Evolutionary conservation across 1,140 invertebrate species (phyloP).

Genomic region (Solen grandis): DNA sequence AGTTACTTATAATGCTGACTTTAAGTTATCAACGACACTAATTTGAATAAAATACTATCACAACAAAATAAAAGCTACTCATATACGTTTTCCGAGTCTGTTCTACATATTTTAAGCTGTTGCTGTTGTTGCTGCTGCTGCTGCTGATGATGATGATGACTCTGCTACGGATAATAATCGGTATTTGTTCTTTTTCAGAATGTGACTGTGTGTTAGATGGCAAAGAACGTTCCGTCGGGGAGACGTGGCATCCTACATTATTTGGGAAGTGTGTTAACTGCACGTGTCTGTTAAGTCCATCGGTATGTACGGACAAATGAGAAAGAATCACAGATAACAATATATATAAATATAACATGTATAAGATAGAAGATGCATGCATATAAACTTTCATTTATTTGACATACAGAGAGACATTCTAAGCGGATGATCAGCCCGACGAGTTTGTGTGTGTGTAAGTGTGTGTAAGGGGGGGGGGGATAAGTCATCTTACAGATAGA

Average conservation of each 20-base stretch:
- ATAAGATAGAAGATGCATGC: not conserved
- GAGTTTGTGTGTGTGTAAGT: not conserved
- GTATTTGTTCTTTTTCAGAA: not conserved
- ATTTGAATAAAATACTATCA: no score
- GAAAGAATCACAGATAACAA: not conserved
- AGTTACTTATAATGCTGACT: no score
- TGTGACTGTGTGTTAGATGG: slow-evolving; percentile 28
- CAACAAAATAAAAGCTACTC: no score
- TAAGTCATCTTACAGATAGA: not conserved
- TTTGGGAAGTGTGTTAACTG: slow-evolving; percentile 52
- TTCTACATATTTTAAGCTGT: no score
- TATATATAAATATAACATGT: not conserved
- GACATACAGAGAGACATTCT: not conserved
- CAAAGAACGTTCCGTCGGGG: not conserved
- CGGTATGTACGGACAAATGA: slow-evolving; percentile 4
- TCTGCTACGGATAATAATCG: not conserved
- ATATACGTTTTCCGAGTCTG: no score
- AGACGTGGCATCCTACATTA: slow-evolving; percentile 38
- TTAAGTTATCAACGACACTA: no score
- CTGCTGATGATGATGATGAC: no score
- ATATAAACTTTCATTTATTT: not conserved
- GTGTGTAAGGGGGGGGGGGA: not conserved
- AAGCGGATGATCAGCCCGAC: not conserved
- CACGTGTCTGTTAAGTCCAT: slow-evolving; percentile 22
- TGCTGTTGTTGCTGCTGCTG: no score